Percentiles rank a stretch among this genome's conserved stretches.
Conservation (phyloP, 2,113 vertebrate species). For the Aldabrachelys gigantea region DNA sequence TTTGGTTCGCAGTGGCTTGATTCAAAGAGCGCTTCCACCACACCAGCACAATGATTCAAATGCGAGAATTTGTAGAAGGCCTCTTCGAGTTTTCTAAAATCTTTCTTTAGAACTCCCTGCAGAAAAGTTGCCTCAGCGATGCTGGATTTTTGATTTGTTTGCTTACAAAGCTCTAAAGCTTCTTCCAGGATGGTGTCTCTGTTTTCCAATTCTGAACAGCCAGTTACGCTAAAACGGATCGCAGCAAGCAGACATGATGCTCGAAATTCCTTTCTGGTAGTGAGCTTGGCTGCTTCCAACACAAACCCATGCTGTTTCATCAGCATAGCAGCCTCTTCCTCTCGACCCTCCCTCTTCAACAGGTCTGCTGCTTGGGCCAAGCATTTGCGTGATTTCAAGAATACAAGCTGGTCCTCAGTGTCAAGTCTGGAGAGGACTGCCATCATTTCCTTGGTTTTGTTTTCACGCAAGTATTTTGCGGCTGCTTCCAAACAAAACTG, state of each 20-base stretch:
- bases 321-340: slow-evolving; percentile 82
- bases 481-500: slow-evolving; percentile 84
- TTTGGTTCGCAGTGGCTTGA: slow-evolving; percentile 21
- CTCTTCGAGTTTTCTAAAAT: slow-evolving; percentile 50
- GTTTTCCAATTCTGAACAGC: not conserved
- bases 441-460: slow-evolving; percentile 79
- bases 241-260: slow-evolving; percentile 78
- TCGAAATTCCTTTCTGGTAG: slow-evolving; percentile 74
- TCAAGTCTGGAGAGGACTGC: slow-evolving; percentile 79
- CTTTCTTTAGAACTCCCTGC: slow-evolving; percentile 72
- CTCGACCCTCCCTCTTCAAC: slow-evolving; percentile 73
- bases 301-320: slow-evolving; percentile 81
- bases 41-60: slow-evolving; percentile 78
- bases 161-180: slow-evolving; percentile 70
- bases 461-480: slow-evolving; percentile 77
- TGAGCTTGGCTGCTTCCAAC: slow-evolving; percentile 81
- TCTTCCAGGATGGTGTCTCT: slow-evolving; percentile 69
- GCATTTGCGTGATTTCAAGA: slow-evolving; percentile 78
- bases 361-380: slow-evolving; percentile 78
- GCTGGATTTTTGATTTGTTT: slow-evolving; percentile 69
- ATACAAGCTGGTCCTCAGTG: slow-evolving; percentile 81
- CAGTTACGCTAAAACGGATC: slow-evolving; percentile 60
- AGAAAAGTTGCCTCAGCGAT: slow-evolving; percentile 78
- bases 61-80: slow-evolving; percentile 67
- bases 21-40: slow-evolving; percentile 77